These are phyloP conservation scores for Cynocephalus volans DNA, from an alignment of 2,113 vertebrate genomes.

Conservation along the genomic window DNA sequence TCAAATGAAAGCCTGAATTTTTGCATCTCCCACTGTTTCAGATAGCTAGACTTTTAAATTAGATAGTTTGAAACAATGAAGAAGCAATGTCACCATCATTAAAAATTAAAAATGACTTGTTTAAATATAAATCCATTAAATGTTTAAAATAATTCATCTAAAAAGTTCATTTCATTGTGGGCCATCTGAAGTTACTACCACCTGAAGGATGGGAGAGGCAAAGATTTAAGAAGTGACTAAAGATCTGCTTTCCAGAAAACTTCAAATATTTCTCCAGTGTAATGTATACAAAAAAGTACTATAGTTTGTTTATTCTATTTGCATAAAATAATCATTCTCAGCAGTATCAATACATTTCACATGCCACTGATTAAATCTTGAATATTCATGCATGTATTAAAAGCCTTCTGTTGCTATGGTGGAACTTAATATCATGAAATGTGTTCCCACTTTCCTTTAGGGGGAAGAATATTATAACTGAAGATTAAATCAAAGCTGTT, in stretches of 20 bases:
- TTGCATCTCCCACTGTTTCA: background rate
- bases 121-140: constrained; percentile 56
- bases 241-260: constrained; percentile 32
- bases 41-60: constrained; percentile 16
- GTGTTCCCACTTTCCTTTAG: constrained; percentile 70
- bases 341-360: constrained; percentile 75
- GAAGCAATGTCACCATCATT: background rate
- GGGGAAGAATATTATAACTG: constrained; percentile 49
- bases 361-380: constrained; percentile 73
- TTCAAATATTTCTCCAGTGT: constrained; percentile 38
- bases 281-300: constrained; percentile 66
- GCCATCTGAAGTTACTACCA: constrained; percentile 33
- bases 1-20: background rate
- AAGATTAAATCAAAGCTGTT: constrained; percentile 76
- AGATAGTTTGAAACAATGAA: constrained; percentile 57
- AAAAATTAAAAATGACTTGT: constrained; percentile 16
- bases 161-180: constrained; percentile 38
- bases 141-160: constrained; percentile 51
- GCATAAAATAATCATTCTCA: constrained; percentile 77
- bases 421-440: constrained; percentile 65
- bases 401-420: constrained; percentile 73
- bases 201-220: constrained; percentile 17
- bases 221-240: constrained; percentile 49
- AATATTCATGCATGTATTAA: constrained; percentile 80
- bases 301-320: constrained; percentile 64